Percentiles rank a stretch among this genome's conserved stretches.
These are phyloP conservation scores for Scolopax bukidnonensis DNA, from an alignment of 2,797 vertebrate species.

Conservation along the genomic window DNA sequence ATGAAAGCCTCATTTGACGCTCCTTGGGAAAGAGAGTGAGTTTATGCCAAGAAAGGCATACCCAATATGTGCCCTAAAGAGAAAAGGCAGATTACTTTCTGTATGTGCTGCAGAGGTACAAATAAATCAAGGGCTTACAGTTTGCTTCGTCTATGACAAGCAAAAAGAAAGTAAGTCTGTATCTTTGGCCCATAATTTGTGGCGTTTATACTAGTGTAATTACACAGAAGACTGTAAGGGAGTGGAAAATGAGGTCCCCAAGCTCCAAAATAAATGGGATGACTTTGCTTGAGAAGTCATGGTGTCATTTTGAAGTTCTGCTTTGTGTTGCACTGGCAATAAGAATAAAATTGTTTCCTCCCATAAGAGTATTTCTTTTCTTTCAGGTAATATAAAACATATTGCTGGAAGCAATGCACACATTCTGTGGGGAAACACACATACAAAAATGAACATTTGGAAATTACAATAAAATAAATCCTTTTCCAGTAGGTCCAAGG, in stretches of 20 bases:
- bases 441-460: conserved; percentile 68
- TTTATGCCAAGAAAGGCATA: neutral
- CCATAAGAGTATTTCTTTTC: conserved; percentile 70
- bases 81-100: neutral
- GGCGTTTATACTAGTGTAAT: neutral
- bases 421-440: conserved; percentile 69
- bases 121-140: neutral
- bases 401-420: conserved; percentile 76
- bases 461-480: conserved; percentile 78
- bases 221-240: neutral
- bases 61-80: neutral
- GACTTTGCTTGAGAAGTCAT: conserved; percentile 35
- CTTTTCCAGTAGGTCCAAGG: conserved; percentile 71
- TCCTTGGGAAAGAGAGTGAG: neutral
- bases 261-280: neutral
- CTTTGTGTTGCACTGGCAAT: conserved; percentile 65
- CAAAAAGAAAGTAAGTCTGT: neutral
- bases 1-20: neutral
- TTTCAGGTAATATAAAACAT: conserved; percentile 80
- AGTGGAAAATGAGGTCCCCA: neutral
- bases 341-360: conserved; percentile 70
- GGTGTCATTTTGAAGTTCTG: conserved; percentile 44
- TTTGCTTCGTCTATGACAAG: neutral
- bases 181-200: neutral
- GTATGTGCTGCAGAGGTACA: neutral